phyloP scores from a whole-genome alignment of 1,140 invertebrate genomes.

The Drosophila busckii region DNA sequence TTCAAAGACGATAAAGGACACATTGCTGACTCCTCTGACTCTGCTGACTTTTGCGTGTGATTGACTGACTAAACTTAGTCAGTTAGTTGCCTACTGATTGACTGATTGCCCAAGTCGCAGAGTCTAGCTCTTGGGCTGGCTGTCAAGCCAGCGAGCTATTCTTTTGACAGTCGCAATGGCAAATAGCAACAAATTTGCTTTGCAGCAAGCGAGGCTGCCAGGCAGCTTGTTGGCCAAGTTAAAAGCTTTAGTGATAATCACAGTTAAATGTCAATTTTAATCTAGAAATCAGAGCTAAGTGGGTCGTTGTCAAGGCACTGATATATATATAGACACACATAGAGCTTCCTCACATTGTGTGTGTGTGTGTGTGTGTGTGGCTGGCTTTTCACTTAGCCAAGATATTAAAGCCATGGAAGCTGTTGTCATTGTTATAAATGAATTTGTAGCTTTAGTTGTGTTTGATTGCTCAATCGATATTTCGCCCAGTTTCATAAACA shows the following conservation, averaged over 20 bases:
- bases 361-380: background rate
- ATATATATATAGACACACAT: too few species aligned
- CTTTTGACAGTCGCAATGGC: slow-evolving; percentile 6
- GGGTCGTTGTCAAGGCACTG: slow-evolving; percentile 2
- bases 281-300: slow-evolving; percentile 36
- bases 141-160: background rate
- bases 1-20: slow-evolving; percentile 40
- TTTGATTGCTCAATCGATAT: background rate
- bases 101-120: slow-evolving; percentile 48
- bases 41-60: slow-evolving; percentile 42
- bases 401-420: background rate
- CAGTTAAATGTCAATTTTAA: slow-evolving; percentile 68
- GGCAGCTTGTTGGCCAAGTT: slow-evolving; percentile 24
- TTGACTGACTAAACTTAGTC: slow-evolving; percentile 44
- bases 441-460: background rate
- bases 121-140: slow-evolving; percentile 7
- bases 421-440: background rate
- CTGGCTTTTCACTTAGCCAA: background rate
- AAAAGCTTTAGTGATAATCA: slow-evolving; percentile 65
- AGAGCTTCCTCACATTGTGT: too few species aligned
- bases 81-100: slow-evolving; percentile 36
- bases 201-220: background rate
- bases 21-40: slow-evolving; percentile 18
- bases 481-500: too few species aligned
- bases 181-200: slow-evolving; percentile 17